These are phyloP conservation scores for Zaprionus vittiger DNA, from an alignment of 1,140 invertebrate genomes.

Conservation along the genomic window DNA sequence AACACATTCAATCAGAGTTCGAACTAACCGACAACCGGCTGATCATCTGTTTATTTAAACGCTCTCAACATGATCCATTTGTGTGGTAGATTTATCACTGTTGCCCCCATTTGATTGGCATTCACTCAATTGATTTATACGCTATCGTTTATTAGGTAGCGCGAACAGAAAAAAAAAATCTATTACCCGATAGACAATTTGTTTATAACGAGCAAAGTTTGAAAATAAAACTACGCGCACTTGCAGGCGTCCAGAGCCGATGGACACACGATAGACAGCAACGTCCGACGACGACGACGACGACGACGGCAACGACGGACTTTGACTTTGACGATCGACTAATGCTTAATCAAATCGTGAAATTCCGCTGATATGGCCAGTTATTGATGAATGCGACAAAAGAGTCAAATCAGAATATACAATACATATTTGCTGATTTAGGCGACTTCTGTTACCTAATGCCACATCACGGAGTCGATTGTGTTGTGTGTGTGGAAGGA, in stretches of 20 bases:
- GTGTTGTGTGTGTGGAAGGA: not conserved
- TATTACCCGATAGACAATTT: conserved; percentile 72
- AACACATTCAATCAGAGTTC: conserved; percentile 52
- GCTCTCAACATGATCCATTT: conserved; percentile 52
- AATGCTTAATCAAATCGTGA: conserved; percentile 3
- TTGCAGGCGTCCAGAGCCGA: conserved; percentile 28
- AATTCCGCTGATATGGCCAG: conserved; percentile 44
- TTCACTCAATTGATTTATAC: conserved; percentile 79
- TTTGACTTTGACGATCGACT: conserved; percentile 39
- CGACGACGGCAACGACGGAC: conserved; percentile 18
- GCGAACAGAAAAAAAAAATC: conserved; percentile 44
- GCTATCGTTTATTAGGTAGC: conserved; percentile 77
- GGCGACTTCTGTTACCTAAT: conserved; percentile 67
- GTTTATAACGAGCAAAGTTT: conserved; percentile 50
- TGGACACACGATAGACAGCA: conserved; percentile 34
- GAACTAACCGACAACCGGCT: conserved; percentile 37
- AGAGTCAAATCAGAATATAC: not conserved
- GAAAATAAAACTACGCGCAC: conserved; percentile 40
- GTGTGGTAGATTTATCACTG: conserved; percentile 69
- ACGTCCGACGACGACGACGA: conserved; percentile 16
- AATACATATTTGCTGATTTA: conserved; percentile 20
- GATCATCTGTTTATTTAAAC: conserved; percentile 46
- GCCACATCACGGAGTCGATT: conserved; percentile 42
- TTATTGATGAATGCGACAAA: conserved; percentile 38
- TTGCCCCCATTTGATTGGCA: conserved; percentile 77